Evolutionary conservation across 2,888 invertebrate species (phyloP).

Genomic region (Epinotia bilunana): DNA sequence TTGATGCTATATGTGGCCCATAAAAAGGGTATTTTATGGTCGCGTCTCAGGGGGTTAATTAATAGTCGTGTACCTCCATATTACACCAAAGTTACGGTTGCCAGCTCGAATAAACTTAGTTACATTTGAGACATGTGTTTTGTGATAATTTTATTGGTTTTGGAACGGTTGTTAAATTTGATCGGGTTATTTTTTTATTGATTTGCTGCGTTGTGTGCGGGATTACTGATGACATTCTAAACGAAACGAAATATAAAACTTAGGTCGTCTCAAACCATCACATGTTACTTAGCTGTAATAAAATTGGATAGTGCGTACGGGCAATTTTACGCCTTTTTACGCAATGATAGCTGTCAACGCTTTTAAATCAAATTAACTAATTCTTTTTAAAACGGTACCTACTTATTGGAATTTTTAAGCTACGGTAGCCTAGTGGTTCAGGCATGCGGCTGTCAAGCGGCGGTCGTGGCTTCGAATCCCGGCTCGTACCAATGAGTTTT

Average conservation of each 20-base stretch:
- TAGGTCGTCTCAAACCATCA: not conserved
- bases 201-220: constrained; percentile 22
- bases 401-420: too few relatives aligned
- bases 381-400: too few relatives aligned
- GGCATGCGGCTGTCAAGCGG: too few relatives aligned
- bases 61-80: constrained; percentile 71
- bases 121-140: constrained; percentile 73
- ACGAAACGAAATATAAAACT: not conserved
- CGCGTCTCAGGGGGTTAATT: constrained; percentile 71
- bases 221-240: not conserved
- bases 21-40: constrained; percentile 71
- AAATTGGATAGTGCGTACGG: not conserved
- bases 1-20: constrained; percentile 65
- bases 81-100: constrained; percentile 70
- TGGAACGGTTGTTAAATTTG: constrained; percentile 64
- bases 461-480: too few relatives aligned
- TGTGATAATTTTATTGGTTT: constrained; percentile 67
- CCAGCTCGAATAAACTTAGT: constrained; percentile 65
- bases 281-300: not conserved
- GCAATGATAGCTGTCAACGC: not conserved
- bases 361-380: not conserved
- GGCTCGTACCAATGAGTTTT: too few relatives aligned
- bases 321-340: not conserved
- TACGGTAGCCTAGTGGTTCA: too few relatives aligned
- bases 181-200: constrained; percentile 35